Conservation (phyloP, 2,888 invertebrate species). For the Lottia scabra region DNA sequence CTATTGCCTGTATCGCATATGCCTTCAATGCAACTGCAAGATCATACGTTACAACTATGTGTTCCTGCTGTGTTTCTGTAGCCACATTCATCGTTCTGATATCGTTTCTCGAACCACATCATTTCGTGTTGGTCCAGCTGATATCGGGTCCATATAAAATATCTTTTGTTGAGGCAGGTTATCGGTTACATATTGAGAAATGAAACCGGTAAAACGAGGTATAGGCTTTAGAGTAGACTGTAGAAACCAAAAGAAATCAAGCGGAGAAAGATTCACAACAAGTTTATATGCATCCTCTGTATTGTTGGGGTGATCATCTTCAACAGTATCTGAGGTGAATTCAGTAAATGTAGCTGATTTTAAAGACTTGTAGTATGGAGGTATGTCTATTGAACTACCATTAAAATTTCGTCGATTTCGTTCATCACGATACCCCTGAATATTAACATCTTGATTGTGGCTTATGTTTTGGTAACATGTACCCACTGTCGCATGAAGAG, state of each 20-base stretch:
- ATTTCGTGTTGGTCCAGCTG: slow-evolving; percentile 8
- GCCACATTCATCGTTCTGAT: slow-evolving; percentile 22
- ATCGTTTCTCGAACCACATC: slow-evolving; percentile 24
- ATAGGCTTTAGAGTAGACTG: slow-evolving; percentile 19
- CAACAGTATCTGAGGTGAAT: too few species aligned
- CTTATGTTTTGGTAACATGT: slow-evolving; percentile 15
- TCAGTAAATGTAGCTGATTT: not conserved
- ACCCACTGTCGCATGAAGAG: slow-evolving; percentile 19
- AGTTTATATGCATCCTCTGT: too few species aligned
- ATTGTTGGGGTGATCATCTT: too few species aligned
- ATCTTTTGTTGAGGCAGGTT: slow-evolving; percentile 19
- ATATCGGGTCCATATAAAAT: slow-evolving; percentile 27
- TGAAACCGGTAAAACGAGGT: slow-evolving; percentile 25
- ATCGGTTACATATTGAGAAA: slow-evolving; percentile 16
- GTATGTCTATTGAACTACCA: not conserved
- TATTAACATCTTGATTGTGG: not conserved
- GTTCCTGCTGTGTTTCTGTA: slow-evolving; percentile 20
- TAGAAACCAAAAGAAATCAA: slow-evolving; percentile 22
- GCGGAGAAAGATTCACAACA: too few species aligned
- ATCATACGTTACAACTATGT: slow-evolving; percentile 24
- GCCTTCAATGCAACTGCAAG: slow-evolving; percentile 28
- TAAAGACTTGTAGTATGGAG: not conserved
- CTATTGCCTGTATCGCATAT: slow-evolving; percentile 25
- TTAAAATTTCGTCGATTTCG: slow-evolving; percentile 14
- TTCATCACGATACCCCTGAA: not conserved